Conservation (phyloP, 1,140 invertebrate species). For the Schmidtea mediterranea region DNA sequence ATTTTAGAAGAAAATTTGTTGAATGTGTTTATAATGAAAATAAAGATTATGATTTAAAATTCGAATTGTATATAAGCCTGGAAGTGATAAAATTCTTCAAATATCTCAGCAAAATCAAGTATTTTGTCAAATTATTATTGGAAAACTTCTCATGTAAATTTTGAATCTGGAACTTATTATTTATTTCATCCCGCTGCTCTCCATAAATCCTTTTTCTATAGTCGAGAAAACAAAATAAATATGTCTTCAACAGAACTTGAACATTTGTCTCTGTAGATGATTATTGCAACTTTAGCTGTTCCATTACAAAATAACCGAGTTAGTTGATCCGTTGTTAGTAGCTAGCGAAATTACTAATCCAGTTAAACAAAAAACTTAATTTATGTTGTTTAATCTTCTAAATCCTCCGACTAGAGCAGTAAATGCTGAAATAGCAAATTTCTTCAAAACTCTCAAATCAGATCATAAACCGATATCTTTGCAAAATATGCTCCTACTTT, state of each 20-base stretch:
- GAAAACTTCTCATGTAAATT: slow-evolving; percentile 86
- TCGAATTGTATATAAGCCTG: slow-evolving; percentile 93
- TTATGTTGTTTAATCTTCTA: slow-evolving; percentile 53
- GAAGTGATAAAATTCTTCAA: slow-evolving; percentile 72
- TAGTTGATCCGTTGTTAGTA: slow-evolving; percentile 81
- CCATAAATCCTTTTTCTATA: slow-evolving; percentile 67
- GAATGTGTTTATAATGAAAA: no score
- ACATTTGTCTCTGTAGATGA: slow-evolving; percentile 61
- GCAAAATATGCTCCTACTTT: slow-evolving; percentile 33
- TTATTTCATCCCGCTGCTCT: slow-evolving; percentile 88
- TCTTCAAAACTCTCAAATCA: slow-evolving; percentile 71
- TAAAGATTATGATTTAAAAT: slow-evolving; percentile 77
- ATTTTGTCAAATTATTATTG: slow-evolving; percentile 82
- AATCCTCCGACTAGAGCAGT: slow-evolving; percentile 66
- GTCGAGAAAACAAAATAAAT: slow-evolving; percentile 83
- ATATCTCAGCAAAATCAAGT: slow-evolving; percentile 75
- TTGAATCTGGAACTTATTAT: slow-evolving; percentile 74
- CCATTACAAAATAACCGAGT: slow-evolving; percentile 72
- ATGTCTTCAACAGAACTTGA: slow-evolving; percentile 65
- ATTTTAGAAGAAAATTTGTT: no score
- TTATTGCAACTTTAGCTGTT: slow-evolving; percentile 68
- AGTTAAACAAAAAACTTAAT: slow-evolving; percentile 59
- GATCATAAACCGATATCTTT: slow-evolving; percentile 77
- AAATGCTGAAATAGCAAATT: slow-evolving; percentile 52
- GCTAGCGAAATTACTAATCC: slow-evolving; percentile 76